Evolutionary conservation across 2,888 invertebrate genomes (phyloP).

Genomic region (Sinodicranocentrus sp.): DNA sequence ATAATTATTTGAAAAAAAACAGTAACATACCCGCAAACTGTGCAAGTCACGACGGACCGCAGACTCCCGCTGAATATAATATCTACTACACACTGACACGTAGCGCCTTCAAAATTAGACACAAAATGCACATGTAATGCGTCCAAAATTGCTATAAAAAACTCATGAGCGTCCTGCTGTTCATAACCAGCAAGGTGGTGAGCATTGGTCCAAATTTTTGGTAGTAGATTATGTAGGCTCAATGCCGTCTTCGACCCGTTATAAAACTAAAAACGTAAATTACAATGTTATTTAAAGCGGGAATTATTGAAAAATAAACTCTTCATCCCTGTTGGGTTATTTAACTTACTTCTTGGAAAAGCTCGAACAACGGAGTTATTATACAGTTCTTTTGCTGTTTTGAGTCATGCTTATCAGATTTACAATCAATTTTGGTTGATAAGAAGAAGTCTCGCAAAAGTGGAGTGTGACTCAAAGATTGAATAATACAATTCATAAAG

Average conservation of each 20-base stretch:
- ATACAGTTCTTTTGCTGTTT: slow-evolving; percentile 82
- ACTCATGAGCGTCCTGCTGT: slow-evolving; percentile 99
- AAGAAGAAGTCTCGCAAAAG: slow-evolving; percentile 96
- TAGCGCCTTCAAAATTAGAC: slow-evolving; percentile 76
- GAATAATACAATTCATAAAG: slow-evolving; percentile 99
- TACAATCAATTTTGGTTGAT: slow-evolving; percentile 93
- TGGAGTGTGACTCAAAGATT: slow-evolving; percentile 97
- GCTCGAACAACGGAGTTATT: slow-evolving; percentile 95
- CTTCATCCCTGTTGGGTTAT: no score
- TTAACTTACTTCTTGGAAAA: slow-evolving; percentile 90
- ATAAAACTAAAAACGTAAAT: slow-evolving; percentile 86
- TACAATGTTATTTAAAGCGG: no score
- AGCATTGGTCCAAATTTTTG: slow-evolving; percentile 83
- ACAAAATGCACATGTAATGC: slow-evolving; percentile 90
- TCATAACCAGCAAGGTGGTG: slow-evolving; percentile 97
- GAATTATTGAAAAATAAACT: no score
- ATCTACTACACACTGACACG: slow-evolving; percentile 97
- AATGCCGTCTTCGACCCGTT: slow-evolving; percentile 93
- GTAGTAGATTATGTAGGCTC: slow-evolving; percentile 92
- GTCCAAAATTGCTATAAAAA: slow-evolving; percentile 96
- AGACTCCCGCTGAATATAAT: slow-evolving; percentile 97
- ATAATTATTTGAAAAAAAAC: no score
- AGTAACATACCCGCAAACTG: slow-evolving; percentile 90
- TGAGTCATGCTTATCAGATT: slow-evolving; percentile 72
- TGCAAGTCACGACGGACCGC: slow-evolving; percentile 98